These are phyloP conservation scores for Erynnis tages DNA, from an alignment of 2,888 invertebrate species.

Conservation along the genomic window DNA sequence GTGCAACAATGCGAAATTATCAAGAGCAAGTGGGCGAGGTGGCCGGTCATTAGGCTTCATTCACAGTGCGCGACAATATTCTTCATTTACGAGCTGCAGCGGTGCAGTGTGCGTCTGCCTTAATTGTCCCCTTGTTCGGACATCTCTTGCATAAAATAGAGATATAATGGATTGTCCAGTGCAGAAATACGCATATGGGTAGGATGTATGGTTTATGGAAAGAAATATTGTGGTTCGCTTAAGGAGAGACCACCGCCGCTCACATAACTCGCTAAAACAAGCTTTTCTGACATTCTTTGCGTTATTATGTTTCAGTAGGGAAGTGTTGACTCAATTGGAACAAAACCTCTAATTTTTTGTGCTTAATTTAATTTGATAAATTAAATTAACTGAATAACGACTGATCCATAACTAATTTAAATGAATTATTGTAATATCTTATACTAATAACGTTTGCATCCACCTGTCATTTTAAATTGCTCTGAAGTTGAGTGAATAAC, in stretches of 20 bases:
- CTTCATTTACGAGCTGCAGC: conserved; percentile 49
- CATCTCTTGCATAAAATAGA: conserved; percentile 25
- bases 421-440: no score
- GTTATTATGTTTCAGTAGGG: no score
- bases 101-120: conserved; percentile 64
- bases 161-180: conserved; percentile 27
- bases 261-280: no score
- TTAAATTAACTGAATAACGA: conserved; percentile 19
- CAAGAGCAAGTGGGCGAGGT: conserved; percentile 37
- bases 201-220: no score
- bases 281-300: no score
- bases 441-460: conserved; percentile 55
- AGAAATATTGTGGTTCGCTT: no score
- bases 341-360: no score
- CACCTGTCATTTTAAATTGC: conserved; percentile 60
- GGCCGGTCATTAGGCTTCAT: conserved; percentile 75
- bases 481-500: conserved; percentile 26
- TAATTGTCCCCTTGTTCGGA: conserved; percentile 77
- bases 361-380: no score
- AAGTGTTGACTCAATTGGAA: no score
- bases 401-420: no score
- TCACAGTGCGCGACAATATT: conserved; percentile 79
- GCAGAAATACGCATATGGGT: background rate
- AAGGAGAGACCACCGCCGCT: no score
- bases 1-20: conserved; percentile 22